These are phyloP conservation scores for Teleopsis dalmanni DNA, from an alignment of 1,140 invertebrate genomes.

Conservation along the genomic window DNA sequence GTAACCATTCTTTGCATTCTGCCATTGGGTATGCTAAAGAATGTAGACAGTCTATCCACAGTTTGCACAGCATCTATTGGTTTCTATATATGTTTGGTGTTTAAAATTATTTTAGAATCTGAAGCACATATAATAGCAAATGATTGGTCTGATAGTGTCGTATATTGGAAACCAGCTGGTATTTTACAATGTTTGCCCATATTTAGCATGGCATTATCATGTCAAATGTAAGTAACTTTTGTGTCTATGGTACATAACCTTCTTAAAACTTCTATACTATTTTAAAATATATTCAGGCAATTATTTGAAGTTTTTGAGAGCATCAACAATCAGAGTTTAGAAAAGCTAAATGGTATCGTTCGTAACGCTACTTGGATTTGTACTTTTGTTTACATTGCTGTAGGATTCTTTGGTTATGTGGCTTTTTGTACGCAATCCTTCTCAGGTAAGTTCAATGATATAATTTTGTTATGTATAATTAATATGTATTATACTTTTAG, in stretches of 20 bases:
- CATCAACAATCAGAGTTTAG: slow-evolving; percentile 76
- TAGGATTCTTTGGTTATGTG: slow-evolving; percentile 93
- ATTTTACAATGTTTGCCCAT: slow-evolving; percentile 88
- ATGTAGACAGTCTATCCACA: slow-evolving; percentile 81
- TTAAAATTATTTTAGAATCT: slow-evolving; percentile 77
- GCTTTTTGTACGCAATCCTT: slow-evolving; percentile 76
- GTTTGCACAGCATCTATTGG: slow-evolving; percentile 82
- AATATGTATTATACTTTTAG: slow-evolving; percentile 45
- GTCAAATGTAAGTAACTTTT: slow-evolving; percentile 70
- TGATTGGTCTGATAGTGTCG: slow-evolving; percentile 67
- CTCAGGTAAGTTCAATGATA: slow-evolving; percentile 58
- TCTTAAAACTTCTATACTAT: background rate
- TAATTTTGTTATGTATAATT: background rate
- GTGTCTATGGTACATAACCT: no score
- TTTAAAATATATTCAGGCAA: slow-evolving; percentile 55
- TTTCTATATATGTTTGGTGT: slow-evolving; percentile 82
- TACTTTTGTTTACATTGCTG: slow-evolving; percentile 73
- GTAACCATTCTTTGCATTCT: slow-evolving; percentile 80
- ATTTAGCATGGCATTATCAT: slow-evolving; percentile 90
- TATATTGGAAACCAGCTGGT: slow-evolving; percentile 77
- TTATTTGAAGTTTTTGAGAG: slow-evolving; percentile 92
- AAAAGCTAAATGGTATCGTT: slow-evolving; percentile 82
- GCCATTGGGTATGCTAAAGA: slow-evolving; percentile 81
- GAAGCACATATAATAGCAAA: slow-evolving; percentile 61
- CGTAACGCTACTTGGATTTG: slow-evolving; percentile 86